Percentiles rank a stretch among this genome's conserved stretches.
These are phyloP conservation scores for Rhagophthalmus giganteus DNA, from an alignment of 2,888 invertebrate genomes.

Conservation along the genomic window DNA sequence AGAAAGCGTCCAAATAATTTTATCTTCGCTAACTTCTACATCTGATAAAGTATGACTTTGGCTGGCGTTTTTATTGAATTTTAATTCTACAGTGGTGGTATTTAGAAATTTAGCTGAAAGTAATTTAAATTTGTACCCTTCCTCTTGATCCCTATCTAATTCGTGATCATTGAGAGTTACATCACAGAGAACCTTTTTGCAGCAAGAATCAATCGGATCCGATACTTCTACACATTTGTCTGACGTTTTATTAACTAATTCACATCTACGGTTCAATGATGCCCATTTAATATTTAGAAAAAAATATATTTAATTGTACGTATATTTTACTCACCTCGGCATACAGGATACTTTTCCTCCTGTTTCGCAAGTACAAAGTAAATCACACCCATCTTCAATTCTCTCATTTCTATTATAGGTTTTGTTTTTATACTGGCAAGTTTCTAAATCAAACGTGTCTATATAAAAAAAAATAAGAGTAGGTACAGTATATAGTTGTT, in stretches of 20 bases:
- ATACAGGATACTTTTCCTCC: slow-evolving; percentile 62
- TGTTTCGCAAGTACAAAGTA: slow-evolving; percentile 75
- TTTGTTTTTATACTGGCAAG: slow-evolving; percentile 69
- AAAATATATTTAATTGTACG: neutral
- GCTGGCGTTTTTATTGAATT: slow-evolving; percentile 50
- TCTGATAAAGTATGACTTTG: slow-evolving; percentile 45
- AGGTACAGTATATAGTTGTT: too few species aligned
- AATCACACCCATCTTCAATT: slow-evolving; percentile 80
- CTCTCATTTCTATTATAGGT: slow-evolving; percentile 72
- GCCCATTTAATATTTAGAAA: neutral
- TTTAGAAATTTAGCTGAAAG: slow-evolving; percentile 51
- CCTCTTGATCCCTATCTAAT: slow-evolving; percentile 49
- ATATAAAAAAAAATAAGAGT: slow-evolving; percentile 6
- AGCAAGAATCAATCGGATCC: slow-evolving; percentile 82
- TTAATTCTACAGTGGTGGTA: slow-evolving; percentile 50
- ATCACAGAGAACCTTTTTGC: slow-evolving; percentile 83
- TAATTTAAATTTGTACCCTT: slow-evolving; percentile 42
- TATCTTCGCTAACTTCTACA: slow-evolving; percentile 55
- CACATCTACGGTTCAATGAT: slow-evolving; percentile 61
- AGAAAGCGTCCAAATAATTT: slow-evolving; percentile 54
- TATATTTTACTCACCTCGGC: slow-evolving; percentile 43
- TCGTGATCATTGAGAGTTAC: slow-evolving; percentile 78
- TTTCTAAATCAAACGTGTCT: slow-evolving; percentile 56
- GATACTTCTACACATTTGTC: slow-evolving; percentile 82
- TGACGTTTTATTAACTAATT: slow-evolving; percentile 59